Percentiles rank a stretch among this genome's conserved stretches.
These are phyloP conservation scores for Trichacis sp. DNA, from an alignment of 2,888 invertebrate species.

Conservation along the genomic window DNA sequence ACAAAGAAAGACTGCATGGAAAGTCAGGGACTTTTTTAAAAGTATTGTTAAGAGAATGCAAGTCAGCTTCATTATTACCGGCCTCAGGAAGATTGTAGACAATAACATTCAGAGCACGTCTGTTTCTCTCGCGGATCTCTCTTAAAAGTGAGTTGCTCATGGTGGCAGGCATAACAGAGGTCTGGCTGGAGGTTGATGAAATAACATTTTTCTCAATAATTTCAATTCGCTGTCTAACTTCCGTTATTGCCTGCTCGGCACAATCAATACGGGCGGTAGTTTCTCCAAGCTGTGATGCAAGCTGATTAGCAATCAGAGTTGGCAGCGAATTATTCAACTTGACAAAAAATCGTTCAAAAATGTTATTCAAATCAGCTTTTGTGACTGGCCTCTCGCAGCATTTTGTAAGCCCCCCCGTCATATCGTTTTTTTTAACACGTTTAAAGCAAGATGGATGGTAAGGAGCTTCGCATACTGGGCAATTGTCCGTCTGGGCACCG, in stretches of 20 bases:
- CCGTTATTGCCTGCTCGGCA: not conserved
- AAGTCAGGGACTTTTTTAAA: no score
- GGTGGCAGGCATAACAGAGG: not conserved
- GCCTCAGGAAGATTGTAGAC: no score
- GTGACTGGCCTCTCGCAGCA: not conserved
- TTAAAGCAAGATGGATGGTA: constrained; percentile 8
- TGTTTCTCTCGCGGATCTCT: not conserved
- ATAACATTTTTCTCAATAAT: not conserved
- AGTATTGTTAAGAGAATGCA: no score
- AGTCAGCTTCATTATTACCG: no score
- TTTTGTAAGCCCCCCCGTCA: not conserved
- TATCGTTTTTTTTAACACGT: not conserved
- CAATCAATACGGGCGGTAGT: not conserved
- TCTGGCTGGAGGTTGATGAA: not conserved
- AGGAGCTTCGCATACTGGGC: not conserved
- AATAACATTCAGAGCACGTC: no score
- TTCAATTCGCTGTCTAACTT: not conserved
- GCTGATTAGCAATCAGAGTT: not conserved
- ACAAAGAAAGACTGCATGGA: no score
- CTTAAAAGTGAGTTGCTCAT: not conserved
- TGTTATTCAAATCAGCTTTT: not conserved
- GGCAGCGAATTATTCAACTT: not conserved
- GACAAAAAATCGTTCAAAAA: not conserved
- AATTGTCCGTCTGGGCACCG: not conserved
- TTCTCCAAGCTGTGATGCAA: not conserved